Percentiles rank a stretch among this genome's conserved stretches.
These are phyloP conservation scores for Oncopeltus fasciatus DNA, from an alignment of 1,140 invertebrate genomes.

Conservation along the genomic window DNA sequence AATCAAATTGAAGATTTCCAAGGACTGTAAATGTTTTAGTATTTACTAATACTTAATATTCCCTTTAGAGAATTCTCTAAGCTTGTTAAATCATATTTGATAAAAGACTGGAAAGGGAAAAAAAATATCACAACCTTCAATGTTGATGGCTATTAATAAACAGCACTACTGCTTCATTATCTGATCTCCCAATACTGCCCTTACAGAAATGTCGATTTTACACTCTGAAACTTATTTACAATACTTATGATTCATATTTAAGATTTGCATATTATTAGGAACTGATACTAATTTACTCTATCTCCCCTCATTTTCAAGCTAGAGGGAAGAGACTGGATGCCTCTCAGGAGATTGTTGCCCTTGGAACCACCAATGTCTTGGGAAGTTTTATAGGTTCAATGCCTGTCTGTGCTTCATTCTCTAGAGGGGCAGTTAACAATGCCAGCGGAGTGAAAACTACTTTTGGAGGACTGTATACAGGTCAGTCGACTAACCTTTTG, in stretches of 20 bases:
- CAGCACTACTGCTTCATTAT: no score
- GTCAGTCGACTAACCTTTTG: no score
- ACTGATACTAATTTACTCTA: no score
- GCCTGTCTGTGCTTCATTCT: constrained; percentile 81
- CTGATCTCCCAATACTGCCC: no score
- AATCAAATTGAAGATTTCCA: no score
- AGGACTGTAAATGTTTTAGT: no score
- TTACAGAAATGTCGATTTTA: not conserved
- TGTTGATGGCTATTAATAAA: no score
- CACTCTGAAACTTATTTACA: not conserved
- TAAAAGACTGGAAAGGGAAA: no score
- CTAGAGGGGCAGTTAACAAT: constrained; percentile 80
- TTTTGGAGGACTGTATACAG: constrained; percentile 72
- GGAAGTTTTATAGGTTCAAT: constrained; percentile 79
- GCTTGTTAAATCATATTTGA: no score
- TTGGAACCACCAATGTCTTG: constrained; percentile 72
- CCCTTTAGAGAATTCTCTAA: no score
- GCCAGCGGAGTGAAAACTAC: constrained; percentile 79
- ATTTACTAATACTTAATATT: no score
- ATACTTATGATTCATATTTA: not conserved
- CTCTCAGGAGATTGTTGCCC: constrained; percentile 63
- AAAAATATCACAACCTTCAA: no score
- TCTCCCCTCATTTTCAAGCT: constrained; percentile 33
- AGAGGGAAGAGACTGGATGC: constrained; percentile 59
- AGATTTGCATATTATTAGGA: not conserved